Evolutionary conservation across 2,888 invertebrate genomes (phyloP), one percentile per base, ranked within the genome.

Genomic region (Nephrotoma flavescens): DNA sequence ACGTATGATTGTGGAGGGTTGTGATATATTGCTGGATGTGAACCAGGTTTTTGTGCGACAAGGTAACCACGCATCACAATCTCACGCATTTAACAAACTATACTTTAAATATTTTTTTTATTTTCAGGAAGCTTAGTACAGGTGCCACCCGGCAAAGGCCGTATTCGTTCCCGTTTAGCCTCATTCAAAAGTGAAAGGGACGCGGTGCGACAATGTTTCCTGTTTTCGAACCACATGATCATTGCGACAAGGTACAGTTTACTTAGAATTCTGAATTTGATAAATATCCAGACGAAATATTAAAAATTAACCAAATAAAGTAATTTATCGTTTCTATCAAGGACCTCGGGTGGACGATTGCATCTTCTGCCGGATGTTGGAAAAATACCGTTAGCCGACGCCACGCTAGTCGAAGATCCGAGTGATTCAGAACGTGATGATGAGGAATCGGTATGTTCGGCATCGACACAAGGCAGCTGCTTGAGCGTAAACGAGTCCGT

Each of bases 21-120:
- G 97, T 91, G 97, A 98, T 90, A 97, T 98, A 89, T 92, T 98
- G 83, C 92, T 98, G 86, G 97, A 98, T 90, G 97, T 97, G 41
- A 97, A 97, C 91, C 97, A 98, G 93, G 97, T 97, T 44, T 97
- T 97, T 92, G 97, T 97, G 71, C 93, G 97, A 88, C 97, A 98
- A 94, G 97, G 97, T 95, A 90, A 90, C 31, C 42, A 83, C 0
- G 5, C 15, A 31, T 1, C 15, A 6, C 52, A 71, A 31, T 47
- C 6, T 0, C 31, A 31, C 31, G 31, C 1, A 31, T 31, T 31
- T 47, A 12, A 47, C 11, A 47, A 47, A 41, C 83, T 71, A 15
- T 84, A 3, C n/a, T 71, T 0, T 44, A 9, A 71, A 42, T 84
- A n/a, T 0, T 84, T 42, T 42, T 41, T 42, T 42, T 71, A 31